These are phyloP conservation scores for Bursaphelenchus mucronatus DNA, from an alignment of 1,140 invertebrate genomes.

Conservation along the genomic window DNA sequence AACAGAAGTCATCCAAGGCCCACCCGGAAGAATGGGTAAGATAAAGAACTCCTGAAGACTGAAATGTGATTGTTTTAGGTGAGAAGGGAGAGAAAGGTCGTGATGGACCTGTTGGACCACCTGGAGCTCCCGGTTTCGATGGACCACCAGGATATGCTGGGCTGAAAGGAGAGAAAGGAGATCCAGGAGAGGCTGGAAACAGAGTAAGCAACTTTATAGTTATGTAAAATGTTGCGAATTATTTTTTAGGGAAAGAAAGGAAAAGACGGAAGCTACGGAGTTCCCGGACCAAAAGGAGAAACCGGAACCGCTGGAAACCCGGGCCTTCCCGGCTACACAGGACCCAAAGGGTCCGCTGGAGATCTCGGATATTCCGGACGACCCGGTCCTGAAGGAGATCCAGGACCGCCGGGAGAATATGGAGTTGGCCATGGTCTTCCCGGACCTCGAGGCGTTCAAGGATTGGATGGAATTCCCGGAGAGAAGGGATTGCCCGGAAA, in stretches of 20 bases:
- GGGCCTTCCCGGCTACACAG: constrained; percentile 17
- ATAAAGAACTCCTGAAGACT: not conserved
- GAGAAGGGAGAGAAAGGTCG: constrained; percentile 59
- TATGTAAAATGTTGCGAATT: not conserved
- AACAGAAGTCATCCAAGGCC: constrained; percentile 59
- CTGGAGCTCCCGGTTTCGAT: constrained; percentile 48
- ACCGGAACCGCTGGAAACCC: constrained; percentile 44
- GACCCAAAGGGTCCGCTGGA: constrained; percentile 36
- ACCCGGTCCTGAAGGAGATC: constrained; percentile 39
- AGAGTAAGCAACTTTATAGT: not conserved
- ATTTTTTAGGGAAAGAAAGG: constrained; percentile 50
- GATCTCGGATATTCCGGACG: constrained; percentile 51
- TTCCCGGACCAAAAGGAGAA: constrained; percentile 53
- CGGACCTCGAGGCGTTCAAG: constrained; percentile 52
- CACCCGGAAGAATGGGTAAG: constrained; percentile 37
- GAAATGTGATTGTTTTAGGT: constrained; percentile 20
- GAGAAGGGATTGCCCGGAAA: constrained; percentile 51
- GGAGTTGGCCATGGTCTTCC: constrained; percentile 49
- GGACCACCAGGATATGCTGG: constrained; percentile 55
- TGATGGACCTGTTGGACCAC: constrained; percentile 53
- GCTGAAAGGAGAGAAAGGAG: constrained; percentile 57
- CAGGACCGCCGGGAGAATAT: constrained; percentile 53
- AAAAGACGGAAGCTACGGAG: constrained; percentile 51
- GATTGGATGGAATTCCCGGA: constrained; percentile 55
- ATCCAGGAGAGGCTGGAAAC: constrained; percentile 51